Evolutionary conservation across 2,797 vertebrate genomes (phyloP), one percentile per base, ranked within the genome.

Genomic region (Platalea minor): DNA sequence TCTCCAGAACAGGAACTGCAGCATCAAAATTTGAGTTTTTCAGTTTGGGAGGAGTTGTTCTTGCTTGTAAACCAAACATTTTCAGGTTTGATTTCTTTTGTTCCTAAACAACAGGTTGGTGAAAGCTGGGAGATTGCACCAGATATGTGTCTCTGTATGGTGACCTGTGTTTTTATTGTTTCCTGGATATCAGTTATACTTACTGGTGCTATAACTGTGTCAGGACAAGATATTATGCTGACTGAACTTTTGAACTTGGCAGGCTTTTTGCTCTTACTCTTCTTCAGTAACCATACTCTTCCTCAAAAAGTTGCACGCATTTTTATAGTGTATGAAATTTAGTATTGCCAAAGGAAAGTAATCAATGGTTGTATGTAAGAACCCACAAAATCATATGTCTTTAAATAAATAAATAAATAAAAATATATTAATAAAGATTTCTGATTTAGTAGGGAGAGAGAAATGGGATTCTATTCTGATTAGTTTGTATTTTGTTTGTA

Each of bases 41-140:
- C 23, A n/a, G 4, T 14, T 51, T 13, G 6, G 20, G 11, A 1
- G 2, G 1, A 6, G 10, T 69, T 8, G 10, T 61, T 67, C 39
- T 61, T 60, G 17, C 18, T 68, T 21, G 19, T 39, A 70, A 54
- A 54, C 10, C 29, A 76, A 68, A 68, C 2, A 37, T 61, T 61
- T 77, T 53, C 0, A 3, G 13, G 14, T 61, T 61, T 69, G 11
- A 45, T 78, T 87, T 69, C 17, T 53, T 86, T 63, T 63, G 29
- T 24, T 41, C 19, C 24, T 29, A 23, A 86, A 39, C 4, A n/a
- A n/a, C 10, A 29, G 10, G 5, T 41, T 57, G n/a, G 8, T n/a
- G 61, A 75, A 84, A 65, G 10, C 21, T 45, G 11, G 11, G 18
- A 61, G 17, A 35, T 33, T 25, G 26, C 37, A 53, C 7, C 18